phyloP scores from a whole-genome alignment of 1,140 invertebrate species.

The Solen grandis region DNA sequence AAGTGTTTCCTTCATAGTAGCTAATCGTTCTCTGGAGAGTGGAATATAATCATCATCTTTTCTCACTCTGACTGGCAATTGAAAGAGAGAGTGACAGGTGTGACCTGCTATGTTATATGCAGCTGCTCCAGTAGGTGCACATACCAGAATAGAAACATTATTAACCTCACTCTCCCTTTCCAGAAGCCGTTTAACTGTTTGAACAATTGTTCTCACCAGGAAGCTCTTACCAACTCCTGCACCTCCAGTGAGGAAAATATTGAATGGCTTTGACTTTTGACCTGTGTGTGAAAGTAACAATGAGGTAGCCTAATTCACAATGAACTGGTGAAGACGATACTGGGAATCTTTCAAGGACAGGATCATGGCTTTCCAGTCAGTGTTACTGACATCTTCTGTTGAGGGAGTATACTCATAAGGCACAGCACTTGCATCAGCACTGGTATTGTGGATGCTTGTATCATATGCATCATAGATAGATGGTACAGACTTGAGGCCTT shows the following conservation, averaged over 20 bases:
- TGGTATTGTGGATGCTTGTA: conserved; percentile 20
- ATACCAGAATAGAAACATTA: conserved; percentile 25
- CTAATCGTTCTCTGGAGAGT: conserved; percentile 23
- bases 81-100: conserved; percentile 25
- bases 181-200: conserved; percentile 28
- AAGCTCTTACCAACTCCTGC: too few species aligned
- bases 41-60: conserved; percentile 28
- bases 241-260: conserved; percentile 19
- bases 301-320: conserved; percentile 11
- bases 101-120: conserved; percentile 26
- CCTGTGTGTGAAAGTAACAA: conserved; percentile 20
- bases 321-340: conserved; percentile 29
- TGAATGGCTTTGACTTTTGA: conserved; percentile 23
- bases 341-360: conserved; percentile 12
- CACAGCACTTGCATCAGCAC: conserved; percentile 17
- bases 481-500: conserved; percentile 6
- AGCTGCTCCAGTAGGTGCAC: conserved; percentile 34
- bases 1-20: conserved; percentile 16
- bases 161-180: conserved; percentile 14
- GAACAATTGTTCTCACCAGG: too few species aligned
- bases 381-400: conserved; percentile 36
- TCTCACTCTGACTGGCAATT: conserved; percentile 12
- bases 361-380: conserved; percentile 20
- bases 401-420: conserved; percentile 16
- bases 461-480: conserved; percentile 26